phyloP scores from a whole-genome alignment of 2,797 vertebrate species.

The Clarias platycephalus region DNA sequence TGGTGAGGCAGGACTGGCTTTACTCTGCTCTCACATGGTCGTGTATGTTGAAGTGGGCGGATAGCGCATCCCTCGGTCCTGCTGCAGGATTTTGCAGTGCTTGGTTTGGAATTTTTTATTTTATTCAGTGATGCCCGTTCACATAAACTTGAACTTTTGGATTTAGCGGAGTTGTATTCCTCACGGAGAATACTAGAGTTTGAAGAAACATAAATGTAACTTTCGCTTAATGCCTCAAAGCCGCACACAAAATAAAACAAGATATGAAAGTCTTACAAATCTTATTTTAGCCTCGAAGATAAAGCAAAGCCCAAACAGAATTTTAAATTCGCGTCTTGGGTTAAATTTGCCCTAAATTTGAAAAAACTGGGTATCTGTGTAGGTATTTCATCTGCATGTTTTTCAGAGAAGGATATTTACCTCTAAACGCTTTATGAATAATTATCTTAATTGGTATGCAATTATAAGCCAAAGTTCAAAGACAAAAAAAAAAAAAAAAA shows the following conservation, averaged over 20 bases:
- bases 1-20: neutral
- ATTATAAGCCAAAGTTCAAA: constrained; percentile 41
- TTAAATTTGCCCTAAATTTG: constrained; percentile 46
- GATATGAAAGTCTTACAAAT: constrained; percentile 24
- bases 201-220: constrained; percentile 36
- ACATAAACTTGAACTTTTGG: neutral
- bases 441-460: constrained; percentile 24
- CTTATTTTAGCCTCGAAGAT: constrained; percentile 27
- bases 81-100: neutral
- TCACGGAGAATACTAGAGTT: neutral
- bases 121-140: neutral
- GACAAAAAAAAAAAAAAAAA: constrained; percentile 32
- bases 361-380: constrained; percentile 48
- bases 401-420: constrained; percentile 35
- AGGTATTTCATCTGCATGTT: constrained; percentile 34
- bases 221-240: constrained; percentile 37
- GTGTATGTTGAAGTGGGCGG: neutral
- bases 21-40: neutral
- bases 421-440: constrained; percentile 34
- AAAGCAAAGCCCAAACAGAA: constrained; percentile 37
- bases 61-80: neutral
- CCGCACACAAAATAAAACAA: constrained; percentile 37
- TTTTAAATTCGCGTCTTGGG: constrained; percentile 43
- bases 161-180: neutral
- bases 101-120: neutral